Evolutionary conservation across 2,113 vertebrate genomes (phyloP).

Genomic region (Nerophis lumbriciformis): DNA sequence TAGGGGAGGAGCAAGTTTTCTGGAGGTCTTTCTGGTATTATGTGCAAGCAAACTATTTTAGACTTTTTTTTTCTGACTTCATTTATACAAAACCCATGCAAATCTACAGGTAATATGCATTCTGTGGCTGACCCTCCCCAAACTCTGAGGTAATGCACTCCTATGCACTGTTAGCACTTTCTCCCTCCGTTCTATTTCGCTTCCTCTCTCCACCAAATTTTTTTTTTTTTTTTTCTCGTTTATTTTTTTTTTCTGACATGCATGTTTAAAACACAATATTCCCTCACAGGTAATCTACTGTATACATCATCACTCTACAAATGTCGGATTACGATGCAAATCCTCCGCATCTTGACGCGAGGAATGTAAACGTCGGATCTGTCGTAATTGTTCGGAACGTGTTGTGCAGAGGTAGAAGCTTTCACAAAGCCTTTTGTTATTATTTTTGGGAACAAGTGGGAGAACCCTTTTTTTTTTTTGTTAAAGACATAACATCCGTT

Average conservation of each 20-base stretch:
- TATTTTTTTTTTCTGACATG: constrained; percentile 91
- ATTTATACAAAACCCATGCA: constrained; percentile 99
- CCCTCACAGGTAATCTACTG: constrained; percentile 81
- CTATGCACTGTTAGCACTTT: constrained; percentile 86
- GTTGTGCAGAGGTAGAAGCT: constrained; percentile 99
- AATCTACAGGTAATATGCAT: constrained; percentile 99
- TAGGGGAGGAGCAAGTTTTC: constrained; percentile 99
- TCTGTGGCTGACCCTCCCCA: constrained; percentile 97
- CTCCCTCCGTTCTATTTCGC: constrained; percentile 78
- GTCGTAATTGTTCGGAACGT: constrained; percentile 90
- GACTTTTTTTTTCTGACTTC: constrained; percentile 87
- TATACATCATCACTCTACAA: constrained; percentile 83
- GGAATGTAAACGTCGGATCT: constrained; percentile 87
- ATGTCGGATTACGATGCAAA: constrained; percentile 84
- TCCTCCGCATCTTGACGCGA: constrained; percentile 78
- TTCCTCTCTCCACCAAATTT: constrained; percentile 68
- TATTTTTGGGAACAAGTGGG: constrained; percentile 85
- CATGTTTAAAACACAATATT: constrained; percentile 88
- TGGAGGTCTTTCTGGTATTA: constrained; percentile 99
- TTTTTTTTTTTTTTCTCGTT: constrained; percentile 79
- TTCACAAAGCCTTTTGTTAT: constrained; percentile 89
- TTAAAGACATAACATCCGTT: constrained; percentile 86
- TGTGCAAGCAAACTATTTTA: constrained; percentile 99
- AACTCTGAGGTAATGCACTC: constrained; percentile 98
- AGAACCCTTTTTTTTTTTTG: constrained; percentile 78